These are phyloP conservation scores for Gastracanthus pulcherrimus DNA, from an alignment of 2,888 invertebrate species.

Conservation along the genomic window DNA sequence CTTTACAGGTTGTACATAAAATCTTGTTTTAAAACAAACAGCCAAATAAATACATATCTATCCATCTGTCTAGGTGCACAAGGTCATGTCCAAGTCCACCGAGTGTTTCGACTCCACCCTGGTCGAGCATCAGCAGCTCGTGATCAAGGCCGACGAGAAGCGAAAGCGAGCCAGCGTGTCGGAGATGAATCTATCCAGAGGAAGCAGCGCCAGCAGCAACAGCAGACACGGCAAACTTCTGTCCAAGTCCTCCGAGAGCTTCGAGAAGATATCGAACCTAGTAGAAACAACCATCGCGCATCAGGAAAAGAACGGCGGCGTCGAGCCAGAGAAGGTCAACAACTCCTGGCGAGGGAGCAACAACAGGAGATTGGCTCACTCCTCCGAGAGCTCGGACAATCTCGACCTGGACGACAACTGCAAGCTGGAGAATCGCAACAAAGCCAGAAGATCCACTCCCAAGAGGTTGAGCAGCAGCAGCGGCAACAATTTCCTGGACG, in stretches of 20 bases:
- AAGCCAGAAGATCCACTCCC: conserved; percentile 63
- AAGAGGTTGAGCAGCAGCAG: conserved; percentile 67
- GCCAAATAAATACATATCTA: too few species aligned
- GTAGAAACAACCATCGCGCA: conserved; percentile 25
- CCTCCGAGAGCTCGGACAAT: conserved; percentile 75
- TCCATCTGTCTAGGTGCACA: too few species aligned
- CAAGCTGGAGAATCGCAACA: conserved; percentile 66
- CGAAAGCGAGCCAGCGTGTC: conserved; percentile 71
- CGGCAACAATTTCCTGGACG: conserved; percentile 61
- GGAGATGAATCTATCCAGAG: conserved; percentile 69
- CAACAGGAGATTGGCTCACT: conserved; percentile 67
- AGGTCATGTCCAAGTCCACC: conserved; percentile 72
- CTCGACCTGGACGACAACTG: conserved; percentile 69
- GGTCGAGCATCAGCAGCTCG: conserved; percentile 55
- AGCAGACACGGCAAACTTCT: conserved; percentile 55
- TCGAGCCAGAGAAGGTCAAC: conserved; percentile 29
- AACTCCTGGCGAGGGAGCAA: conserved; percentile 52
- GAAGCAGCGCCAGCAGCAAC: conserved; percentile 49
- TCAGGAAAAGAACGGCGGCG: background rate
- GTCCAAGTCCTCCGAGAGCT: conserved; percentile 72
- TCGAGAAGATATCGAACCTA: conserved; percentile 65
- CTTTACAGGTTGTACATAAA: too few species aligned
- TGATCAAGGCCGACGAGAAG: conserved; percentile 61
- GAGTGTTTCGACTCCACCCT: conserved; percentile 69
- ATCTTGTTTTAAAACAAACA: too few species aligned